These are phyloP conservation scores for Beris morrisii DNA, from an alignment of 2,888 invertebrate species.

Conservation along the genomic window DNA sequence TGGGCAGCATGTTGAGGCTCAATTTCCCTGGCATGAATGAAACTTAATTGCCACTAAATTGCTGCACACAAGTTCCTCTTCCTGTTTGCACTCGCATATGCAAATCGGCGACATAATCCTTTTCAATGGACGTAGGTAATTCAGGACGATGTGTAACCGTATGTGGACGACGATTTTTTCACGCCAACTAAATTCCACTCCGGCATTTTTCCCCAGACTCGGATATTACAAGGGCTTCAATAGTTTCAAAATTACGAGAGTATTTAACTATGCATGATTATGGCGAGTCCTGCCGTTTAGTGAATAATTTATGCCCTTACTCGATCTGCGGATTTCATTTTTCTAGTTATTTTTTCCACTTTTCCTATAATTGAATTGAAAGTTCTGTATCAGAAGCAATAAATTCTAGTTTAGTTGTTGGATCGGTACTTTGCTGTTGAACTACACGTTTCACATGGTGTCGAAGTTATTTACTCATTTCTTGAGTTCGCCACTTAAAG, in stretches of 20 bases:
- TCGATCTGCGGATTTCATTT: no score
- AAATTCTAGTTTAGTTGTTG: no score
- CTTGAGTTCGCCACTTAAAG: conserved; percentile 11
- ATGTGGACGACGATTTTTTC: background rate
- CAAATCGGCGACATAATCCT: conserved; percentile 28
- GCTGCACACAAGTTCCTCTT: conserved; percentile 29
- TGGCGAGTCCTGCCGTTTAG: no score
- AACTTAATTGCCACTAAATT: conserved; percentile 36
- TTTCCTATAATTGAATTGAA: no score
- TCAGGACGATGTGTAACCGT: background rate
- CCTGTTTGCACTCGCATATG: conserved; percentile 23
- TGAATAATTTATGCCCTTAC: no score
- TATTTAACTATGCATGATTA: no score
- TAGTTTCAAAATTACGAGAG: no score
- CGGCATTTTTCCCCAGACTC: background rate
- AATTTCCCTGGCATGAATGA: conserved; percentile 18
- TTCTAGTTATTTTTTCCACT: no score
- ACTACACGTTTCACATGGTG: background rate
- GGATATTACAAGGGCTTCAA: background rate
- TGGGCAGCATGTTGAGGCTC: conserved; percentile 29
- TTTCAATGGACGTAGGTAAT: conserved; percentile 12
- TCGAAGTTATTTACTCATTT: conserved; percentile 11
- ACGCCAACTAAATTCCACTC: background rate
- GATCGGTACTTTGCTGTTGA: no score
- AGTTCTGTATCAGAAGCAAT: no score